phyloP scores from a whole-genome alignment of 2,797 vertebrate species.

The Spondyliosoma cantharus region DNA sequence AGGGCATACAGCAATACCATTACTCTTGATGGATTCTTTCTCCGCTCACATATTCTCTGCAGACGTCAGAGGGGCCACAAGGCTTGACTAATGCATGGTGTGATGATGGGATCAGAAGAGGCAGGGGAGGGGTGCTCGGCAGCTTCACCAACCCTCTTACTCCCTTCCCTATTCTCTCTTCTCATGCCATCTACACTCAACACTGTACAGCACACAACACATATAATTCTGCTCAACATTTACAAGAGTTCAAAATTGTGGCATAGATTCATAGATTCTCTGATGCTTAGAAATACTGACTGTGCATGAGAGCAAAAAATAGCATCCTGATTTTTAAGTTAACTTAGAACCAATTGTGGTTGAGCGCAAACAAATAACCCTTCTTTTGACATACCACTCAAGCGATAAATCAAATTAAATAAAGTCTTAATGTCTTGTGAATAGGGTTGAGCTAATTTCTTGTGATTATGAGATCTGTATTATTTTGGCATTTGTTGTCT shows the following conservation, averaged over 20 bases:
- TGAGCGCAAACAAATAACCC: not conserved
- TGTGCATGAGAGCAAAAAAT: not conserved
- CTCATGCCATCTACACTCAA: conserved; percentile 22
- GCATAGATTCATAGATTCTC: not conserved
- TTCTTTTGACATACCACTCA: not conserved
- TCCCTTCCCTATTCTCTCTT: conserved; percentile 46
- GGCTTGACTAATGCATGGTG: conserved; percentile 87
- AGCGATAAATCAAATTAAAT: not conserved
- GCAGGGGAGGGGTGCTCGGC: conserved; percentile 71
- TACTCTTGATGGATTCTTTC: conserved; percentile 88
- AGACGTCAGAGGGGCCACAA: conserved; percentile 81
- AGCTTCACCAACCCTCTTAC: conserved; percentile 61
- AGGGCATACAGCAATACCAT: conserved; percentile 85
- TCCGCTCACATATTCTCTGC: conserved; percentile 85
- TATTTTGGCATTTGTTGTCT: not conserved
- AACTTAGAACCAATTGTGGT: not conserved
- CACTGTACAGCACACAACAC: conserved; percentile 4
- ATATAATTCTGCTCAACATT: not conserved
- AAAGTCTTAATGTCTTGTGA: not conserved
- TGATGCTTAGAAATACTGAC: not conserved
- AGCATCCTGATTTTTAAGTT: not conserved
- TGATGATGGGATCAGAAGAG: conserved; percentile 81
- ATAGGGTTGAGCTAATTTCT: not conserved
- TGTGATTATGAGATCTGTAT: not conserved
- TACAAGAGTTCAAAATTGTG: not conserved